phyloP scores from a whole-genome alignment of 2,797 vertebrate genomes.

The Champsocephalus esox region DNA sequence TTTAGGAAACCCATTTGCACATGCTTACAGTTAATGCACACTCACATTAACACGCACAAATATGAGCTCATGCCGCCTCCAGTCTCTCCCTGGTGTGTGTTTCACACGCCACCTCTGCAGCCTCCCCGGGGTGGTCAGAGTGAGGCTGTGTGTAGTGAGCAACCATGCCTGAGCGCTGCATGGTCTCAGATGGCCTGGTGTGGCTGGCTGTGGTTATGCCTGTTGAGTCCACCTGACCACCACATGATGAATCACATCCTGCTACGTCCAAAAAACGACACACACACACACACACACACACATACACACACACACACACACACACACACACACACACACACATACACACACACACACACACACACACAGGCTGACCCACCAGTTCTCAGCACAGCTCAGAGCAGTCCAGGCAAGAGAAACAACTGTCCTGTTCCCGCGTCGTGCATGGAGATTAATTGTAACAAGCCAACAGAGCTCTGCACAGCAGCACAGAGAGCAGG shows the following conservation, averaged over 20 bases:
- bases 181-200: slow-evolving; percentile 82
- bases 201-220: slow-evolving; percentile 84
- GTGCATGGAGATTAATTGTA: slow-evolving; percentile 79
- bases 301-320: slow-evolving; percentile 54
- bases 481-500: slow-evolving; percentile 62
- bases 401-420: slow-evolving; percentile 60
- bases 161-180: slow-evolving; percentile 66
- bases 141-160: slow-evolving; percentile 71
- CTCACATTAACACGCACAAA: slow-evolving; percentile 32
- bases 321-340: slow-evolving; percentile 50
- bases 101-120: slow-evolving; percentile 69
- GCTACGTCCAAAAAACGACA: slow-evolving; percentile 61
- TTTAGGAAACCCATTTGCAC: slow-evolving; percentile 34
- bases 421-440: slow-evolving; percentile 62
- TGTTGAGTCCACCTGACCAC: slow-evolving; percentile 84
- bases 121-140: slow-evolving; percentile 64
- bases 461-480: slow-evolving; percentile 73
- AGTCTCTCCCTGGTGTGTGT: slow-evolving; percentile 64
- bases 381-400: slow-evolving; percentile 57
- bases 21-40: slow-evolving; percentile 24
- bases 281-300: slow-evolving; percentile 40
- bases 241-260: slow-evolving; percentile 84
- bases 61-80: slow-evolving; percentile 56
- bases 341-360: slow-evolving; percentile 42
- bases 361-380: slow-evolving; percentile 45